Percentiles rank a stretch among this genome's conserved stretches.
Evolutionary conservation across 2,888 invertebrate species (phyloP).

Genomic region (Siphlonurus alternatus): DNA sequence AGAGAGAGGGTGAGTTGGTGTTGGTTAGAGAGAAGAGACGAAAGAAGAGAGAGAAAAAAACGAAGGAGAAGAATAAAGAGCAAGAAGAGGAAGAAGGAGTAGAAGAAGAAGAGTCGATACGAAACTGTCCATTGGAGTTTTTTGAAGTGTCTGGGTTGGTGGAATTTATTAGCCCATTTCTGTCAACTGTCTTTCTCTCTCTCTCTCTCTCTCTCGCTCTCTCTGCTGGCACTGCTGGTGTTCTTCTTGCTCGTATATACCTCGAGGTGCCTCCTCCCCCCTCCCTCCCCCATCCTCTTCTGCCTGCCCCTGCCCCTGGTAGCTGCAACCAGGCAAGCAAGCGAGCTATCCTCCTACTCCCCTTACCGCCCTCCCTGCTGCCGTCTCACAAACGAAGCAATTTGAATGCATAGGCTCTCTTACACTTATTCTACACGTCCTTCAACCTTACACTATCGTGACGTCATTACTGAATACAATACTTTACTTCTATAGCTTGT

Average conservation of each 20-base stretch:
- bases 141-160: constrained; percentile 3
- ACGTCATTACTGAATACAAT: background rate
- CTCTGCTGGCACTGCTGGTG: background rate
- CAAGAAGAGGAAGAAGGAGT: background rate
- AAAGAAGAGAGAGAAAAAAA: background rate
- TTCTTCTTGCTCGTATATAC: background rate
- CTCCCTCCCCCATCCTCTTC: background rate
- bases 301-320: background rate
- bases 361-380: background rate
- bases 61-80: too few relatives aligned
- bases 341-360: background rate
- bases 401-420: constrained; percentile 4
- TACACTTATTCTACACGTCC: constrained; percentile 3
- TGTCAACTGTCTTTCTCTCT: constrained; percentile 3
- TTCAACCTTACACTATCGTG: background rate
- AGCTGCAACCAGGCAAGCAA: background rate
- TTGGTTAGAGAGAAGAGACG: background rate
- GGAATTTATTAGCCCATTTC: constrained; percentile 3
- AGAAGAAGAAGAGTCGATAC: background rate
- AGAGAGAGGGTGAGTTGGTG: background rate
- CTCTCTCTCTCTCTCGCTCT: background rate
- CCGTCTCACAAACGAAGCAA: constrained; percentile 3
- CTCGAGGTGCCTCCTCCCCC: background rate
- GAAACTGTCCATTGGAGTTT: background rate
- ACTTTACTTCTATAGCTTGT: background rate